These are phyloP conservation scores for Tympanuchus pallidicinctus DNA, from an alignment of 2,113 vertebrate genomes.

Conservation along the genomic window DNA sequence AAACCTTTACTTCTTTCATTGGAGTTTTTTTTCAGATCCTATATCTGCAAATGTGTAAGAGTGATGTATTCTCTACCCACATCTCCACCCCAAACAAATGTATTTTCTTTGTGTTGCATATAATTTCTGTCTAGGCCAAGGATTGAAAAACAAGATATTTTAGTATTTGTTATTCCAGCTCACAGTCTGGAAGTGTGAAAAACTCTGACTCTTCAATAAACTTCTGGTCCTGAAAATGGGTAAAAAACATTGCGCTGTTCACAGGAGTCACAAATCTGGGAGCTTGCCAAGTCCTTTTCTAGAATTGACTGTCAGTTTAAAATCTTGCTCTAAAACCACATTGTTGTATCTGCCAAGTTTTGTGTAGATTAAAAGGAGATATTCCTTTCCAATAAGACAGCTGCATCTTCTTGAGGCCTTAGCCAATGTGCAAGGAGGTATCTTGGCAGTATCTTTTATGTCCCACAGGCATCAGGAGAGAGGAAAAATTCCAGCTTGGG, in stretches of 20 bases:
- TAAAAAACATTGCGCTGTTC: neutral
- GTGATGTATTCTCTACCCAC: neutral
- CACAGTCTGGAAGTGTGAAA: neutral
- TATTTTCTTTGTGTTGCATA: neutral
- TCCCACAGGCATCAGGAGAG: neutral
- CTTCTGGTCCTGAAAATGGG: neutral
- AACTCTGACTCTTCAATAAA: neutral
- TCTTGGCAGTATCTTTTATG: neutral
- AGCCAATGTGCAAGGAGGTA: neutral
- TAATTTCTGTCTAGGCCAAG: neutral
- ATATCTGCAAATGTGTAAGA: neutral
- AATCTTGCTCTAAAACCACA: neutral
- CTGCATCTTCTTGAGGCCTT: neutral
- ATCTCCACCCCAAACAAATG: rapidly evolving
- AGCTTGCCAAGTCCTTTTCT: neutral
- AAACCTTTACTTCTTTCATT: neutral
- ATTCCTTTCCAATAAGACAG: neutral
- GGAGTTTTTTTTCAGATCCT: neutral
- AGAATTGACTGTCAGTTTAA: neutral
- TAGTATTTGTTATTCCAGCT: neutral
- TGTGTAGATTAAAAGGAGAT: neutral
- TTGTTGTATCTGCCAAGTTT: neutral
- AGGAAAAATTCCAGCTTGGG: neutral
- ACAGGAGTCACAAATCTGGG: neutral
- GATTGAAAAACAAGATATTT: neutral